Percentiles rank a stretch among this genome's conserved stretches.
These are phyloP conservation scores for Mesorhabditis sp. DNA, from an alignment of 2,888 invertebrate species.

Conservation along the genomic window DNA sequence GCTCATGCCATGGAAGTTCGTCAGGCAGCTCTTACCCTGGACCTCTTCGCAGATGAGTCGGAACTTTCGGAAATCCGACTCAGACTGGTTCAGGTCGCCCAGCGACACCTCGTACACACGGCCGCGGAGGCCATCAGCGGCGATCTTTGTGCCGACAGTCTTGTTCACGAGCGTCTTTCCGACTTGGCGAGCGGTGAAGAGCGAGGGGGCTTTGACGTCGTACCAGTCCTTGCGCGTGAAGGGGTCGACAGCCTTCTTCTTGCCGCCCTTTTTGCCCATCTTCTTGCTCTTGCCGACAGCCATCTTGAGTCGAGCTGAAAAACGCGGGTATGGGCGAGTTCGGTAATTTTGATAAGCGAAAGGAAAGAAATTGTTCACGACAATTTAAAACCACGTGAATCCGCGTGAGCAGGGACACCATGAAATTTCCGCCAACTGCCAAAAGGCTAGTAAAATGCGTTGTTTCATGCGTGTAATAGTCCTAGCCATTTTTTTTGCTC, in stretches of 20 bases:
- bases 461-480: too few species aligned
- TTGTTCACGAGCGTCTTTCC: slow-evolving; percentile 98
- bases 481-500: too few species aligned
- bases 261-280: slow-evolving; percentile 96
- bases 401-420: too few species aligned
- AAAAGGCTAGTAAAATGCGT: too few species aligned
- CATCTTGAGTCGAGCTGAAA: slow-evolving; percentile 51
- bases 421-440: too few species aligned
- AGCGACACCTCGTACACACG: slow-evolving; percentile 96
- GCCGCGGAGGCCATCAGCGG: slow-evolving; percentile 93
- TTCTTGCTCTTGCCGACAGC: slow-evolving; percentile 69
- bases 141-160: slow-evolving; percentile 86
- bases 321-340: too few species aligned
- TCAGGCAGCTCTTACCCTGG: slow-evolving; percentile 85
- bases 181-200: slow-evolving; percentile 86
- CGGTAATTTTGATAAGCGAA: too few species aligned
- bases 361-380: too few species aligned
- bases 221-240: slow-evolving; percentile 99
- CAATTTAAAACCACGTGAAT: too few species aligned
- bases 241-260: slow-evolving; percentile 98
- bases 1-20: slow-evolving; percentile 99
- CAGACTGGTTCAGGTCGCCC: slow-evolving; percentile 90
- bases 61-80: slow-evolving; percentile 97
- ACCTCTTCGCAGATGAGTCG: slow-evolving; percentile 95
- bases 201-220: slow-evolving; percentile 96